These are phyloP conservation scores for Otolemur crassicaudatus DNA, from an alignment of 2,797 vertebrate genomes.

Conservation along the genomic window DNA sequence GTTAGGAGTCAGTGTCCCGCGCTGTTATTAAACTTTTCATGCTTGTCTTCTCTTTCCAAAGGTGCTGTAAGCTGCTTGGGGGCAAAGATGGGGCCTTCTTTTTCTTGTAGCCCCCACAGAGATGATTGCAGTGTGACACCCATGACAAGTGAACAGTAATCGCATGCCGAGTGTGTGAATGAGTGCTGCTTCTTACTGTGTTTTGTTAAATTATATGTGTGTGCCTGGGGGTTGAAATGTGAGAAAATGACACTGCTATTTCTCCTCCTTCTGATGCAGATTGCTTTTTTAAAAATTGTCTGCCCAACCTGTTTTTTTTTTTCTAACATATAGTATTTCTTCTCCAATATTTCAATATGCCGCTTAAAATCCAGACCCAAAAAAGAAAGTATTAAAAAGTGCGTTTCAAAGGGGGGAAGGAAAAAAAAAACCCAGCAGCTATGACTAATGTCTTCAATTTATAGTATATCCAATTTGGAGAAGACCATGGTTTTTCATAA, in stretches of 20 bases:
- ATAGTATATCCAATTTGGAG: conserved; percentile 75
- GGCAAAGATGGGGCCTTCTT: not conserved
- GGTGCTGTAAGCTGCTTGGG: not conserved
- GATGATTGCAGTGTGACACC: conserved; percentile 24
- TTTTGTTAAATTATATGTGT: conserved; percentile 54
- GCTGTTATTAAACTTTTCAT: not conserved
- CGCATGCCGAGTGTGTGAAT: not conserved
- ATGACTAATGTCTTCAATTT: conserved; percentile 80
- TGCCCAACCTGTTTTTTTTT: not conserved
- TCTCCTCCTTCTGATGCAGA: conserved; percentile 28
- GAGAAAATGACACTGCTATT: conserved; percentile 25
- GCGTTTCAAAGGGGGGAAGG: conserved; percentile 21
- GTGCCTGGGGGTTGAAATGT: conserved; percentile 18
- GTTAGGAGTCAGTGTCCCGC: not conserved
- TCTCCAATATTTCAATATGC: conserved; percentile 58
- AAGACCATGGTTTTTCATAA: conserved; percentile 73
- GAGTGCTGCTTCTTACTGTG: not conserved
- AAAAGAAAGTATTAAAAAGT: conserved; percentile 66
- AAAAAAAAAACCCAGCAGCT: not conserved
- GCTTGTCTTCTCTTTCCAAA: not conserved
- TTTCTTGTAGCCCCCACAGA: not conserved
- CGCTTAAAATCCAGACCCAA: conserved; percentile 63
- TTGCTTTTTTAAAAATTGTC: conserved; percentile 69
- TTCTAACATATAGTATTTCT: conserved; percentile 43
- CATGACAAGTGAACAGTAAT: conserved; percentile 22